Percentiles rank a stretch among this genome's conserved stretches.
These are phyloP conservation scores for Drosophila borealis DNA, from an alignment of 2,888 invertebrate genomes.

Conservation along the genomic window DNA sequence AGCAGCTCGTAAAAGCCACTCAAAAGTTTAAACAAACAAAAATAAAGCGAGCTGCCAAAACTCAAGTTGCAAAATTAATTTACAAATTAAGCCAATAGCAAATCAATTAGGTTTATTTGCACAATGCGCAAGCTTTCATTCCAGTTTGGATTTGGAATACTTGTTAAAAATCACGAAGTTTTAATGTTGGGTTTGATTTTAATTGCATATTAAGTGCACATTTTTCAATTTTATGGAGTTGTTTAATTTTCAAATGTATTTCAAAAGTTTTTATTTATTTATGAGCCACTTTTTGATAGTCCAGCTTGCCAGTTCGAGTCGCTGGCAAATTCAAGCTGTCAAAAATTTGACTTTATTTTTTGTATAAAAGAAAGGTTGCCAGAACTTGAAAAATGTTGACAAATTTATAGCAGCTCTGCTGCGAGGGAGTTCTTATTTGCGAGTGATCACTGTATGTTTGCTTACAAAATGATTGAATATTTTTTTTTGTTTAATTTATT, in stretches of 20 bases:
- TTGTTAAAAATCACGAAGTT: slow-evolving; percentile 2
- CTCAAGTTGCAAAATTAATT: slow-evolving; percentile 65
- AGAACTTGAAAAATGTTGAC: too few species aligned
- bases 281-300: not conserved
- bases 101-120: slow-evolving; percentile 60
- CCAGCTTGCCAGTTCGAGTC: not conserved
- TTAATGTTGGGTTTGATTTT: not conserved
- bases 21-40: slow-evolving; percentile 56
- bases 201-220: slow-evolving; percentile 13
- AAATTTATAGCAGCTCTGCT: not conserved
- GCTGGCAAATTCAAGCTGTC: too few species aligned
- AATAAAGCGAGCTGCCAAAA: slow-evolving; percentile 23
- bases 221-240: not conserved
- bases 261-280: not conserved
- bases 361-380: too few species aligned
- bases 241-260: not conserved
- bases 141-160: slow-evolving; percentile 5
- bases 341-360: too few species aligned
- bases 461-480: slow-evolving; percentile 1
- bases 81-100: slow-evolving; percentile 54
- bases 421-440: not conserved
- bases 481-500: slow-evolving; percentile 30
- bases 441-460: slow-evolving; percentile 1
- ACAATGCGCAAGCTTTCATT: slow-evolving; percentile 51
- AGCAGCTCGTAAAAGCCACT: slow-evolving; percentile 37